Evolutionary conservation across 2,888 invertebrate species (phyloP), one percentile per base, ranked within the genome.

Genomic region (Volucella bombylans): DNA sequence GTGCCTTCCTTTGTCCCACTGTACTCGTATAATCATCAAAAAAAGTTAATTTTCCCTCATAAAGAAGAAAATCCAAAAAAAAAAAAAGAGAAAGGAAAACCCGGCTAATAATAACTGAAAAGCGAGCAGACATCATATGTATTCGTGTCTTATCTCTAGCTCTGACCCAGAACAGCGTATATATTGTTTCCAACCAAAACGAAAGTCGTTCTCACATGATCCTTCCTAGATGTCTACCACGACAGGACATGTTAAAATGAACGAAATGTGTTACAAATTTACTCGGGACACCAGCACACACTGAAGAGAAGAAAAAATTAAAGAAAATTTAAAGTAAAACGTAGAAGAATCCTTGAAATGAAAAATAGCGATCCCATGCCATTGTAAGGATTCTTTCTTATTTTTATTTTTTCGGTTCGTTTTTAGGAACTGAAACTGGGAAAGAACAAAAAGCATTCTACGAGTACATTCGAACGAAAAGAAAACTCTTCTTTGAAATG

Each of bases 251-350:
- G 68, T 18, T 57, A 54, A 76, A 74, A 74, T 47, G 76, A 68
- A 68, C 54, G 76, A 76, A 76, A 68, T 76, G 50, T 68, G 59
- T 52, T 61, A 54, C 67, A 67, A 74, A 74, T 65, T 65, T 38
- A 45, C 54, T 74, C 38, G 41, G 6, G 41, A 65, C 41, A 54
- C 14, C 38, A 49, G 41, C 14, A 43, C 11, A 41, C 57, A 15
- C 15, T 18, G n/a, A 23, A 8, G 4, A 47, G 38, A 31, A 4
- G 9, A 41, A 23, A 31, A 31, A 31, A 31, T 31, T 31, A 31
- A 31, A 31, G 31, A 31, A 31, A 31, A 31, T 6, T 31, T 31
- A 31, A 31, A 31, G 31, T 31, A 6, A 31, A 31, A 31, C 31
- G 31, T 31, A 31, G 6, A 57, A 55, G 31, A 67, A 74, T 67